Evolutionary conservation across 2,888 invertebrate species (phyloP), one percentile per base, ranked within the genome.

Genomic region (Rhagophthalmus giganteus): DNA sequence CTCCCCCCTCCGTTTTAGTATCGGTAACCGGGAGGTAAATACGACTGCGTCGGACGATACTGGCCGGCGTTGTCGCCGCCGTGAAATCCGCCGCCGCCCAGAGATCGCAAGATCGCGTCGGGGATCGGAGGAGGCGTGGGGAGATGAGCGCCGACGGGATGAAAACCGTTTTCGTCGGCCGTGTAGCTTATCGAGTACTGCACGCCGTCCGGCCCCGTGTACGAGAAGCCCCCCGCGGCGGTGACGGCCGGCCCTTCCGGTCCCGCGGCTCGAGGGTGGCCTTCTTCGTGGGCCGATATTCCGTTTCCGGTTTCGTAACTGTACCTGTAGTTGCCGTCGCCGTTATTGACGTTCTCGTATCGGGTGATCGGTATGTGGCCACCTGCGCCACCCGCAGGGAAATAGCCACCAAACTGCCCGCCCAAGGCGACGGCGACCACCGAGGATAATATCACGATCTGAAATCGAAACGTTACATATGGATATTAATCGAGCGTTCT

Each of bases 261-360:
- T 34, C 47, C 59, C 16, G 54, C 46, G 9, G 46, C 54, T 13
- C 45, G 54, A 26, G 64, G 62, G 55, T 59, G 66, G 31, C 77
- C 79, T 20, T 69, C 65, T 66, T 80, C 79, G 66, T 82, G 78
- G 1, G 78, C 81, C 59, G 76, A 78, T 58, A 84, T 85, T 38
- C 84, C 83, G 67, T 85, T 84, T 59, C 82, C 84, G 55, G 85
- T 84, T 61, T 83, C 83, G 67, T 79, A 85, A 11, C 34, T 54
- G 72, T 80, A 85, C 55, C 80, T 78, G 65, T 86, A 86, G 64
- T 76, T 81, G 37, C 83, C 84, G 61, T 82, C 83, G 27, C 83
- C 82, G 63, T 82, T 81, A 68, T 82, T 83, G 20, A 77, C 76
- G 55, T 81, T 83, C 48, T 80, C 79, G 63, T 79, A 82, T 51